phyloP scores from a whole-genome alignment of 92 coral and sea anemone species.

The Parazoanthus atlanticus region DNA sequence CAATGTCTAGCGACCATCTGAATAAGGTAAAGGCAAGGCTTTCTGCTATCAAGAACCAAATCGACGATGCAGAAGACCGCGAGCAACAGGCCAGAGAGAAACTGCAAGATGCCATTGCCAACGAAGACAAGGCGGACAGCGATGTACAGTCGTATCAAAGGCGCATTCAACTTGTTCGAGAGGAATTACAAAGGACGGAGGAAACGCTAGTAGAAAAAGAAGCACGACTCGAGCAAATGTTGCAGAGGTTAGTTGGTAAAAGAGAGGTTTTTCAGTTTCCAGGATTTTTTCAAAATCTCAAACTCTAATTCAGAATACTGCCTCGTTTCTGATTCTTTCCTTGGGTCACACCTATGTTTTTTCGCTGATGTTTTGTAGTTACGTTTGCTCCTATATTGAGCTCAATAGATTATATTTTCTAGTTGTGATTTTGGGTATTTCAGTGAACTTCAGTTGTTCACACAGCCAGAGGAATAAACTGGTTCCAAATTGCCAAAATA shows the following conservation, averaged over 20 bases:
- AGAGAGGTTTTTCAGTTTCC: not conserved
- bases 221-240: conserved; percentile 49
- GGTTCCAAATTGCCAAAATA: not conserved
- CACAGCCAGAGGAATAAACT: not conserved
- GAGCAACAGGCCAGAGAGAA: conserved; percentile 70
- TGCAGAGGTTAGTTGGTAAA: conserved; percentile 27
- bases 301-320: not conserved
- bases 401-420: no score
- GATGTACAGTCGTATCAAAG: conserved; percentile 84
- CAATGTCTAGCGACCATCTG: conserved; percentile 51
- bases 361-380: not conserved
- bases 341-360: not conserved
- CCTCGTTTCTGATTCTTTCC: not conserved
- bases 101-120: conserved; percentile 64
- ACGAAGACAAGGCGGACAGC: conserved; percentile 70
- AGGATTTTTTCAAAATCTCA: not conserved
- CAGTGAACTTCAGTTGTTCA: not conserved
- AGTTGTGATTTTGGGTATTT: not conserved
- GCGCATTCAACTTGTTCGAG: conserved; percentile 65
- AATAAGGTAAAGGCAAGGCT: conserved; percentile 80
- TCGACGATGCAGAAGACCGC: conserved; percentile 82
- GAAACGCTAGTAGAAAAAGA: conserved; percentile 58
- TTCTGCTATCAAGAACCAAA: conserved; percentile 74
- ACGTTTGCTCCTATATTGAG: not conserved
- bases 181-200: conserved; percentile 48